Conservation (phyloP, 2,888 invertebrate genomes). For the Leistus spinibarbis region DNA sequence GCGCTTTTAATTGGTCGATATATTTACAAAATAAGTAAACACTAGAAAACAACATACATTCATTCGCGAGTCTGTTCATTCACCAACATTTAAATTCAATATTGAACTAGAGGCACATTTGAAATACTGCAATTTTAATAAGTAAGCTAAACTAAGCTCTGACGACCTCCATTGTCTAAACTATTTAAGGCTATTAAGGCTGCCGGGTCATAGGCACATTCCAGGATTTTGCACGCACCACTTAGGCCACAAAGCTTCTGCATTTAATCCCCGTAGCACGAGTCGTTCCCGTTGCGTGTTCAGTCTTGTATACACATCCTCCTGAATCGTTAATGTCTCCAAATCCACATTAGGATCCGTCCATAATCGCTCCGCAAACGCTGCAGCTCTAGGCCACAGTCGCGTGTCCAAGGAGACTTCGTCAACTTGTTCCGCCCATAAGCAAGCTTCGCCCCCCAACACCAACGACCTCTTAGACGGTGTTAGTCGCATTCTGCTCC, state of each 20-base stretch:
- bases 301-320: constrained; percentile 71
- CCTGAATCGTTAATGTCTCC: constrained; percentile 56
- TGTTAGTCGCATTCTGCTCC: constrained; percentile 61
- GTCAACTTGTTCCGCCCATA: constrained; percentile 86
- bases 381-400: constrained; percentile 83
- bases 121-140: constrained; percentile 2
- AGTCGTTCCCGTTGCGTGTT: constrained; percentile 71
- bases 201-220: constrained; percentile 69
- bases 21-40: neutral
- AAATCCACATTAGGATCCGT: constrained; percentile 56
- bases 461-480: constrained; percentile 54
- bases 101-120: neutral
- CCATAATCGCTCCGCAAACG: constrained; percentile 82
- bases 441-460: constrained; percentile 79
- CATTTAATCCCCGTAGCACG: constrained; percentile 65
- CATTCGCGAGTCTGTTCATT: constrained; percentile 17
- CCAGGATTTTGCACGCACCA: constrained; percentile 80
- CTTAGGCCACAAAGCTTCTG: constrained; percentile 76
- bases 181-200: too few relatives aligned
- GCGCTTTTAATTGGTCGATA: neutral
- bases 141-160: constrained; percentile 16
- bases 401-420: constrained; percentile 76
- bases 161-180: too few relatives aligned
- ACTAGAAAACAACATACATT: neutral
- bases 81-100: neutral